Evolutionary conservation across 2,113 vertebrate species (phyloP), one percentile per base, ranked within the genome.

Genomic region (Semicossyphus pulcher): DNA sequence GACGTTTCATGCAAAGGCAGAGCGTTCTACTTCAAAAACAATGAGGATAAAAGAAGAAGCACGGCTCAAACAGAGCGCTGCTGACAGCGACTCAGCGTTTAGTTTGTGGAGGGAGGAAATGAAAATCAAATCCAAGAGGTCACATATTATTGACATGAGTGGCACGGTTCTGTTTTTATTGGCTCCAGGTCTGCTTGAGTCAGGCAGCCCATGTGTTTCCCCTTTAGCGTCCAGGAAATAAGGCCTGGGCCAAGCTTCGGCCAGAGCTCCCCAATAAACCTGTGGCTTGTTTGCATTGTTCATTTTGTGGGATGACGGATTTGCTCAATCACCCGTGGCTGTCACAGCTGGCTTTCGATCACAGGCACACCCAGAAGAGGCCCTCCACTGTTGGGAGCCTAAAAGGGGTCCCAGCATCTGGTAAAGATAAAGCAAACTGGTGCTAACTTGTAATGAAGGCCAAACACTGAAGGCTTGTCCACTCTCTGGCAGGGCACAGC

Each of bases 251-350:
- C 52, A 10, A 45, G 58, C 41, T 39, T 20, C 12, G 34, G 69
- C 52, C 73, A 63, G 23, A 64, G 67, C 68, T 74, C 63, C 41
- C 78, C 59, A 70, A 52, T 62, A 64, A 79, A 91, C 84, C 87
- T 76, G 79, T 77, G 77, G 73, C 88, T 70, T 80, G 79, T 91
- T 85, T 84, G 64, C 78, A 57, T 78, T 90, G 77, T 87, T 86
- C 78, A 48, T 78, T 90, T 88, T 75, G 76, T 64, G 57, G 80
- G 88, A 83, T 81, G 88, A 86, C 81, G 75, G 86, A 79, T 86
- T 86, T 86, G 72, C 86, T 91, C 86, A 86, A 84, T 92, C 87
- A 89, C 81, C 83, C 84, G 63, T 89, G 83, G 83, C 81, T 89
- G 87, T 90, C 91, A 77, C 86, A 88, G 87, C 72, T 72, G 80